Evolutionary conservation across 2,113 vertebrate species (phyloP).

Genomic region (Malaclemys terrapin): DNA sequence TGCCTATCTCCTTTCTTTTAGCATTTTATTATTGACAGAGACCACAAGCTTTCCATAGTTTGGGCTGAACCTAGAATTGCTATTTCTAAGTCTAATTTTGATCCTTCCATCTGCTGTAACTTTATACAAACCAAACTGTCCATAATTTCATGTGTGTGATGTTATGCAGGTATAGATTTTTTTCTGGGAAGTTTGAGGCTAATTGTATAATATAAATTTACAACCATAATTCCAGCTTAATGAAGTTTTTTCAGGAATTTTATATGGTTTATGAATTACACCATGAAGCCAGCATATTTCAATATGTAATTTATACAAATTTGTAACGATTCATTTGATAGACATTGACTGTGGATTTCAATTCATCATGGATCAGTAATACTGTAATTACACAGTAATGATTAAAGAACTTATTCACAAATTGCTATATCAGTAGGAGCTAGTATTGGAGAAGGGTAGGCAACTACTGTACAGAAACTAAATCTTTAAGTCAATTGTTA

Average conservation of each 20-base stretch:
- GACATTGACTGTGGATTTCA: constrained; percentile 67
- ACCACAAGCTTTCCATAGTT: background rate
- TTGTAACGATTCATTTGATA: constrained; percentile 72
- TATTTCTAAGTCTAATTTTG: background rate
- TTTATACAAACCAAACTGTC: background rate
- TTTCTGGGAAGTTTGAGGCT: background rate
- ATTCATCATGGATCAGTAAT: constrained; percentile 70
- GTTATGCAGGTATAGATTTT: background rate
- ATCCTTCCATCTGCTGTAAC: background rate
- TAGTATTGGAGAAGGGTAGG: constrained; percentile 11
- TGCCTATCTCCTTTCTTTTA: background rate
- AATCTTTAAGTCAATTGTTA: background rate
- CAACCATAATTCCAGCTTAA: constrained; percentile 21
- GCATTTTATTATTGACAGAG: background rate
- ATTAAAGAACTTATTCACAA: constrained; percentile 60
- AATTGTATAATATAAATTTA: background rate
- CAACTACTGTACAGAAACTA: background rate
- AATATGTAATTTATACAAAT: constrained; percentile 57
- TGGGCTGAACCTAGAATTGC: background rate
- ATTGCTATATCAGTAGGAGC: constrained; percentile 35
- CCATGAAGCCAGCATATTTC: constrained; percentile 43
- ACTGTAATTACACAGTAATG: constrained; percentile 71
- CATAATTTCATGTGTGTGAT: background rate
- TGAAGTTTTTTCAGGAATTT: constrained; percentile 58
- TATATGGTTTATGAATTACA: constrained; percentile 44